Percentiles rank a stretch among this genome's conserved stretches.
These are phyloP conservation scores for Indicator indicator DNA, from an alignment of 2,113 vertebrate species.

Conservation along the genomic window DNA sequence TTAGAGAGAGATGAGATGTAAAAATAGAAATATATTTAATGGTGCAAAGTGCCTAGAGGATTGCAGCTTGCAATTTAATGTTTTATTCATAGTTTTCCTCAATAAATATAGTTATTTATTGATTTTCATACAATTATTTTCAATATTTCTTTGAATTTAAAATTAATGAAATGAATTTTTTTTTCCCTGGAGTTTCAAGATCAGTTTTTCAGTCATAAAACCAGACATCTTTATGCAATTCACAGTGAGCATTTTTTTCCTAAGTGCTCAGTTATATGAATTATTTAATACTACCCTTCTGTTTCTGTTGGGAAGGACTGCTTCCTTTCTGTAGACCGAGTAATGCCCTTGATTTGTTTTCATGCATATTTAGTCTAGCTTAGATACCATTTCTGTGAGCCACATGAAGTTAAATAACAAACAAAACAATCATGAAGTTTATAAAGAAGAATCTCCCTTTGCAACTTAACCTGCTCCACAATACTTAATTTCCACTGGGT, in stretches of 20 bases:
- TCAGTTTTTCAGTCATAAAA: conserved; percentile 54
- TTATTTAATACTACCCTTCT: conserved; percentile 70
- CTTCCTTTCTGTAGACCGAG: conserved; percentile 11
- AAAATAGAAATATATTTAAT: conserved; percentile 60
- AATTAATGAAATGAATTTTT: neutral
- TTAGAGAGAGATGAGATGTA: neutral
- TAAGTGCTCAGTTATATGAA: conserved; percentile 64
- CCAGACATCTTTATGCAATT: conserved; percentile 26
- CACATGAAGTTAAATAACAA: neutral
- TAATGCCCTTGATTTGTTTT: conserved; percentile 62
- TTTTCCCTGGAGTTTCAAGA: conserved; percentile 2
- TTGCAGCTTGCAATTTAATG: conserved; percentile 36
- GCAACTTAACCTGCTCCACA: neutral
- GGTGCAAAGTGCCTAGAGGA: conserved; percentile 12
- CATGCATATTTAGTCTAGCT: conserved; percentile 14
- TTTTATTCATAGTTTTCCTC: conserved; percentile 70
- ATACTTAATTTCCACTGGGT: neutral
- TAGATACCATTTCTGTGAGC: conserved; percentile 1
- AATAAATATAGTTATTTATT: conserved; percentile 71
- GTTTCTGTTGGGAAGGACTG: conserved; percentile 48
- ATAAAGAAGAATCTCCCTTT: neutral
- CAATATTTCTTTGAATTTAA: conserved; percentile 57
- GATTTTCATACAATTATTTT: conserved; percentile 60
- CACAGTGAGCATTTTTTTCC: conserved; percentile 35
- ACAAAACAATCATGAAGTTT: neutral